These are phyloP conservation scores for Cosmopolites sordidus DNA, from an alignment of 2,888 invertebrate genomes.

Conservation along the genomic window DNA sequence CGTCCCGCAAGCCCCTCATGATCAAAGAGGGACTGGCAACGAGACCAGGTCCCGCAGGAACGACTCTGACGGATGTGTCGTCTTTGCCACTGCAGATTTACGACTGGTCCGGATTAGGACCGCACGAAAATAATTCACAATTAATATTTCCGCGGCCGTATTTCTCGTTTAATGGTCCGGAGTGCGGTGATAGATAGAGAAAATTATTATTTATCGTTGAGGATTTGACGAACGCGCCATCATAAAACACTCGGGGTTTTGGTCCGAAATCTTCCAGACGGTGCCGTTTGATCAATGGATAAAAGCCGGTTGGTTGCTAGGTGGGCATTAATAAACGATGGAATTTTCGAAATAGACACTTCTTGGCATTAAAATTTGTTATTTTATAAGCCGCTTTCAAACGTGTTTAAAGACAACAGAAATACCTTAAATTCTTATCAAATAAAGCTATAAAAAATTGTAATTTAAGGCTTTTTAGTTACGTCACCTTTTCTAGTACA, in stretches of 20 bases:
- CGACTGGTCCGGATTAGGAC: slow-evolving; percentile 34
- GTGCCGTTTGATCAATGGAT: too few species aligned
- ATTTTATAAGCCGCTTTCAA: too few species aligned
- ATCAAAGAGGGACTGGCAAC: background rate
- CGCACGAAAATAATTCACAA: slow-evolving; percentile 37
- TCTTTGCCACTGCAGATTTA: slow-evolving; percentile 32
- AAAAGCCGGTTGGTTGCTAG: too few species aligned
- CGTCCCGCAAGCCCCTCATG: background rate
- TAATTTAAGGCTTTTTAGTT: too few species aligned
- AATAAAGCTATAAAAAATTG: too few species aligned
- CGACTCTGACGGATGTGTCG: slow-evolving; percentile 26
- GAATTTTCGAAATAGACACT: too few species aligned
- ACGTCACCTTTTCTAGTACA: too few species aligned
- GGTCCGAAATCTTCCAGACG: too few species aligned
- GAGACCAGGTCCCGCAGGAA: background rate
- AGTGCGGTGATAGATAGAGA: slow-evolving; percentile 26
- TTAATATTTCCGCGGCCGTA: slow-evolving; percentile 35
- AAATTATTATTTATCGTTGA: slow-evolving; percentile 27
- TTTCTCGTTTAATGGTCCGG: slow-evolving; percentile 26
- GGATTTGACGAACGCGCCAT: slow-evolving; percentile 28
- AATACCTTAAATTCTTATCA: too few species aligned
- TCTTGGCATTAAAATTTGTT: too few species aligned
- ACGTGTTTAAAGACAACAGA: too few species aligned
- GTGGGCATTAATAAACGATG: too few species aligned
- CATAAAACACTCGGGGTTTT: slow-evolving; percentile 26